These are phyloP conservation scores for Heterodera filipjevi DNA, from an alignment of 2,888 invertebrate genomes.

Conservation along the genomic window DNA sequence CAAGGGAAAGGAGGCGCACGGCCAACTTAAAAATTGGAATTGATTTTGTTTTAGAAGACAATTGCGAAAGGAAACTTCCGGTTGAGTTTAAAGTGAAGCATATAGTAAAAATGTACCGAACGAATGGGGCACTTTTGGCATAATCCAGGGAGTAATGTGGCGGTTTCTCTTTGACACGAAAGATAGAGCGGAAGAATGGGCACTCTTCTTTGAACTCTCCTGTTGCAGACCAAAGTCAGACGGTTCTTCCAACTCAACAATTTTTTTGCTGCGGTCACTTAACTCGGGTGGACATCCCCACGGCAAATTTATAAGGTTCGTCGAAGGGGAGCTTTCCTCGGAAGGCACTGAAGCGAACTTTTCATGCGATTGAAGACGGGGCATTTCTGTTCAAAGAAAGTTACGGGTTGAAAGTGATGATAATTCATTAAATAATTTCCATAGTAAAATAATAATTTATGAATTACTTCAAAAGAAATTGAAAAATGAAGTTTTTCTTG, in stretches of 20 bases:
- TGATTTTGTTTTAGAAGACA: not conserved
- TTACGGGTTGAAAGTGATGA: no score
- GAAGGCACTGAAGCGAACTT: not conserved
- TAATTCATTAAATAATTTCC: no score
- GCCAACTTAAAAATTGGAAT: not conserved
- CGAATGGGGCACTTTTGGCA: not conserved
- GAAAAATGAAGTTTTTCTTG: not conserved
- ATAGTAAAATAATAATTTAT: not conserved
- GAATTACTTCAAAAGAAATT: not conserved
- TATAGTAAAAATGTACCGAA: conserved; percentile 3
- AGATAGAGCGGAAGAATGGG: not conserved
- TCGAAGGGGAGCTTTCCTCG: not conserved
- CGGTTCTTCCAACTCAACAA: not conserved
- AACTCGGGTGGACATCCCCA: not conserved
- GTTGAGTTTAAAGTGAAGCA: not conserved
- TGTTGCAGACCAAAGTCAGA: not conserved
- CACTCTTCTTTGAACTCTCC: not conserved
- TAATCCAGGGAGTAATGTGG: not conserved
- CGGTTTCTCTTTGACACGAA: not conserved
- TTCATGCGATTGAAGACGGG: not conserved
- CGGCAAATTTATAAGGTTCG: not conserved
- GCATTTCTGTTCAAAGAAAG: not conserved
- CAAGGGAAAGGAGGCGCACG: conserved; percentile 10
- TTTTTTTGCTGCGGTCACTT: not conserved
- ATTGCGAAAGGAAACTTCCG: not conserved